A percentile compares a stretch with the other conserved stretches of the same genome.
Conservation (phyloP, 2,888 invertebrate genomes). For the Ryuthela nishihirai region DNA sequence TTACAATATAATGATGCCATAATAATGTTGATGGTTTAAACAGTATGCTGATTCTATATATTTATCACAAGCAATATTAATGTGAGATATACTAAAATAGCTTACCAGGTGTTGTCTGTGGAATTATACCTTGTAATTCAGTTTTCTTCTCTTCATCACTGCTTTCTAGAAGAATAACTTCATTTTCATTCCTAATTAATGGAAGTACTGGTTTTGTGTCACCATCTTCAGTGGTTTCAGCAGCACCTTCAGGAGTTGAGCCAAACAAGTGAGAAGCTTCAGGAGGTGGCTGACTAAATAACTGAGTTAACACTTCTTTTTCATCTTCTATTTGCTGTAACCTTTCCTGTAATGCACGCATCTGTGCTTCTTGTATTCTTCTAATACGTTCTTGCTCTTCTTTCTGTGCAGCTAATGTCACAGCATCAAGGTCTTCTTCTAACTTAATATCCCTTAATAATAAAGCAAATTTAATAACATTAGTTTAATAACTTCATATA, state of each 20-base stretch:
- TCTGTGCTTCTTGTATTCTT: constrained; percentile 52
- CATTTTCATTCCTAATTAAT: constrained; percentile 28
- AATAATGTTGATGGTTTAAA: too few species aligned
- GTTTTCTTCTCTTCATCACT: constrained; percentile 41
- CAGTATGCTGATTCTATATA: too few species aligned
- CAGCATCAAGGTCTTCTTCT: constrained; percentile 86
- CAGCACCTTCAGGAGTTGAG: constrained; percentile 27
- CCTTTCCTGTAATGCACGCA: constrained; percentile 44
- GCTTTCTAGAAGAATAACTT: constrained; percentile 36
- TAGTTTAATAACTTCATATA: too few species aligned
- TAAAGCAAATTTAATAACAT: too few species aligned
- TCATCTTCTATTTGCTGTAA: constrained; percentile 41
- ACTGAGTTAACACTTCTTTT: constrained; percentile 36
- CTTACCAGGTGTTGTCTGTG: too few species aligned
- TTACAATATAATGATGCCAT: too few species aligned
- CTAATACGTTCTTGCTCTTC: constrained; percentile 74
- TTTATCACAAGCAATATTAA: too few species aligned
- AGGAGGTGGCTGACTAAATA: constrained; percentile 25
- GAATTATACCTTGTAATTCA: constrained; percentile 29
- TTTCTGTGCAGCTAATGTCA: constrained; percentile 84
- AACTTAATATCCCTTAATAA: constrained; percentile 84
- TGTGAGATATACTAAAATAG: too few species aligned
- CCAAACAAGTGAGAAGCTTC: constrained; percentile 33
- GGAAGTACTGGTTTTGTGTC: constrained; percentile 10
- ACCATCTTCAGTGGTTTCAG: constrained; percentile 7